Evolutionary conservation across 2,797 vertebrate species (phyloP).

Genomic region (Ctenopoma kingsleyae): DNA sequence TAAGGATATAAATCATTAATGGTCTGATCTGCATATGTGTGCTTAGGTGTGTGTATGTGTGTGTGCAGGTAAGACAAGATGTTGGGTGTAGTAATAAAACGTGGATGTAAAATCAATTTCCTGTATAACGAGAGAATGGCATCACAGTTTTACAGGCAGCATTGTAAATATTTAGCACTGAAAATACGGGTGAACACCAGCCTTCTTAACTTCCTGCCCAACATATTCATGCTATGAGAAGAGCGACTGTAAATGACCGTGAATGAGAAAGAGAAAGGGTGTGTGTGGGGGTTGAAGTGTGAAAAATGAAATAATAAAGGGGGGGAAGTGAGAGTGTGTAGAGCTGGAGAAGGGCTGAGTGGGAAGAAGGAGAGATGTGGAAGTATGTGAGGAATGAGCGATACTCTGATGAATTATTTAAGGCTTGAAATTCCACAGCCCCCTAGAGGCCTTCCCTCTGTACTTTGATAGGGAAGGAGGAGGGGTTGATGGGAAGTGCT

Average conservation of each 20-base stretch:
- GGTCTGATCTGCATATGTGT: conserved; percentile 55
- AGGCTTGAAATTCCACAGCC: conserved; percentile 70
- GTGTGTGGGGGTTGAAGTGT: conserved; percentile 26
- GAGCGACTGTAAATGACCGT: conserved; percentile 40
- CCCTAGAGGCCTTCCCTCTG: conserved; percentile 67
- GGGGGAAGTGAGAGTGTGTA: conserved; percentile 2
- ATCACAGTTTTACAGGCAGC: conserved; percentile 17
- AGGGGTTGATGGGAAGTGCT: conserved; percentile 37
- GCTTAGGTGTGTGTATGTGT: neutral
- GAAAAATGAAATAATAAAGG: conserved; percentile 30
- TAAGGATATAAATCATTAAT: conserved; percentile 63
- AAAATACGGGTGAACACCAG: conserved; percentile 27
- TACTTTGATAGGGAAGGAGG: conserved; percentile 59
- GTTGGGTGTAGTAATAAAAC: conserved; percentile 12
- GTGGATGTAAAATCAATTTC: conserved; percentile 5
- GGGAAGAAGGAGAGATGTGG: conserved; percentile 59
- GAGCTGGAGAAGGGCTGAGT: conserved; percentile 44
- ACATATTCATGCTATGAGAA: conserved; percentile 41
- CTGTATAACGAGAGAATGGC: neutral
- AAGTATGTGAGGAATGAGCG: conserved; percentile 72
- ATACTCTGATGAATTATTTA: conserved; percentile 83
- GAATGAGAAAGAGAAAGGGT: conserved; percentile 27
- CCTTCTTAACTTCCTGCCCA: conserved; percentile 46
- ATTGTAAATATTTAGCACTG: conserved; percentile 36
- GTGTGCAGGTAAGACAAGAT: conserved; percentile 30